Evolutionary conservation across 1,140 invertebrate species (phyloP).

Genomic region (Diploscapter pachys): DNA sequence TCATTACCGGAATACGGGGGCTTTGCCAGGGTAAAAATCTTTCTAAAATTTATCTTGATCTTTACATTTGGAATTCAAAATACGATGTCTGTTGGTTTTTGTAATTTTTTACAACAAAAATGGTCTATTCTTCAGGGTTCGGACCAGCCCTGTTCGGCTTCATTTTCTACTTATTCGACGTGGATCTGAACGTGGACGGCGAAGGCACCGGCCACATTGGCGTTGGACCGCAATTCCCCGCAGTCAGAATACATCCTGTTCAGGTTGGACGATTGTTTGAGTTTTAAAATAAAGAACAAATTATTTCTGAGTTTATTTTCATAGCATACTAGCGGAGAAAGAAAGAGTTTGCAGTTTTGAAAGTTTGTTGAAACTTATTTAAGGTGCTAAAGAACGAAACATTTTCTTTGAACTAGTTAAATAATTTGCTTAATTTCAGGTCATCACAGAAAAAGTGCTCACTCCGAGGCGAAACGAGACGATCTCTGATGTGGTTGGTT

Average conservation of each 20-base stretch:
- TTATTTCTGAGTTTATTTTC: no score
- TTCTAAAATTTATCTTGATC: conserved; percentile 67
- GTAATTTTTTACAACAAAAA: not conserved
- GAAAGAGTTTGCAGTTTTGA: no score
- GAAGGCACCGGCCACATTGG: conserved; percentile 15
- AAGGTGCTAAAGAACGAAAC: not conserved
- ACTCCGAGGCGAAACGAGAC: conserved; percentile 50
- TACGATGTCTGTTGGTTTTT: not conserved
- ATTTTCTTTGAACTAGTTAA: not conserved
- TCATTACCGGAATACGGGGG: conserved; percentile 76
- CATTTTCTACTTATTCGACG: conserved; percentile 97
- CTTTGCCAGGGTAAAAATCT: conserved; percentile 44
- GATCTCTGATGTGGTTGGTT: not conserved
- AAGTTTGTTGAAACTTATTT: no score
- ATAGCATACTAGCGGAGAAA: no score
- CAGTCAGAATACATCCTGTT: conserved; percentile 23
- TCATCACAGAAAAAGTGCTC: conserved; percentile 38
- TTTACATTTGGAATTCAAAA: conserved; percentile 76
- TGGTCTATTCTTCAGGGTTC: conserved; percentile 65
- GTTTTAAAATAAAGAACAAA: no score
- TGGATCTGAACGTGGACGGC: conserved; percentile 70
- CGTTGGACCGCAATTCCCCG: not conserved
- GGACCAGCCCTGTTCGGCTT: conserved; percentile 94
- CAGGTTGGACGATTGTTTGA: not conserved
- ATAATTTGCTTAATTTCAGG: no score